phyloP scores from a whole-genome alignment of 2,797 vertebrate species.

The Lophotriccus pileatus region DNA sequence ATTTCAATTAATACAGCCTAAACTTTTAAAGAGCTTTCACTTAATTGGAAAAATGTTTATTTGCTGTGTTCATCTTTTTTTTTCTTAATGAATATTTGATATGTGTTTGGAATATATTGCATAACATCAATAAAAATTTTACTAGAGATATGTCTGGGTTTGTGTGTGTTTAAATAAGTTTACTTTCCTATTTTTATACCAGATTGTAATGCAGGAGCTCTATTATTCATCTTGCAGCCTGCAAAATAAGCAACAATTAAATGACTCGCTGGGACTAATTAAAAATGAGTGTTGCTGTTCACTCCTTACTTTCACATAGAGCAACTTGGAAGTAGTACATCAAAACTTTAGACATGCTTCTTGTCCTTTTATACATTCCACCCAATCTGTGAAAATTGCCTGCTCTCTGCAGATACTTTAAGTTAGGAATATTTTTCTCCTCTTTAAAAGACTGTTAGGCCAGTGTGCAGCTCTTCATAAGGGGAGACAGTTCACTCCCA shows the following conservation, averaged over 20 bases:
- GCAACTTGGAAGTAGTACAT: neutral
- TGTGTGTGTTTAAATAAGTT: slow-evolving; percentile 9
- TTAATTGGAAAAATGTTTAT: slow-evolving; percentile 52
- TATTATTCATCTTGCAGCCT: slow-evolving; percentile 32
- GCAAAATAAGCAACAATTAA: slow-evolving; percentile 55
- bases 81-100: slow-evolving; percentile 35
- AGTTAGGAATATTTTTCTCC: neutral
- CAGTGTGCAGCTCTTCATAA: neutral
- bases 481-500: neutral
- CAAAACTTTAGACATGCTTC: neutral
- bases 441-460: neutral
- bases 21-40: slow-evolving; percentile 41
- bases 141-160: slow-evolving; percentile 14
- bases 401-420: neutral
- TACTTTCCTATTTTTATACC: slow-evolving; percentile 22
- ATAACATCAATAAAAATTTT: slow-evolving; percentile 13
- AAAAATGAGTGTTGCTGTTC: slow-evolving; percentile 38
- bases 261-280: slow-evolving; percentile 47
- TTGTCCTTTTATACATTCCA: neutral
- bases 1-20: slow-evolving; percentile 24
- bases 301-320: neutral
- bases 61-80: slow-evolving; percentile 15
- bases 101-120: slow-evolving; percentile 22
- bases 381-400: neutral
- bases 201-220: slow-evolving; percentile 2